Base-by-base conservation (phyloP, 2,888 invertebrate genomes). In the Limnephilus lunatus region DNA sequence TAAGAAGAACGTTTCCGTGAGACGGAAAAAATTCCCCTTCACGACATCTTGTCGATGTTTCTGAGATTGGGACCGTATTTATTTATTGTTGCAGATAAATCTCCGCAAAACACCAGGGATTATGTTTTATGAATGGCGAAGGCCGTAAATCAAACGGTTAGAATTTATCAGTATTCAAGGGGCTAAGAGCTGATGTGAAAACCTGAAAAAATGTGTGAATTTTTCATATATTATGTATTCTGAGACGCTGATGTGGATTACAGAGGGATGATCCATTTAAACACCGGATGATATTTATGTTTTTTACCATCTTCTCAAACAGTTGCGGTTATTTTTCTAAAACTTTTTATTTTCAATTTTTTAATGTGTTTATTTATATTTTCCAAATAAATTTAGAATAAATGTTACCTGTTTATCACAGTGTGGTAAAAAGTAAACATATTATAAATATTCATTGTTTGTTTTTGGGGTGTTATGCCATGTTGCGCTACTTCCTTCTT, bases 21-120 rank as follows among this genome's bases (percentile, higher is more conserved):
- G 35, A 25, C 35, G 30, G 44, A 44, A 86, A 86, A 86, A 35
- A 48, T n/a, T 30, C 68, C 68, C 25, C 9, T n/a, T 32, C 39
- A 19, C 25, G 86, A 86, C 86, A 86, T 39, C 35, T 86, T 86
- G 86, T 44, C 30, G 44, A 39, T 44, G 86, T 44, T 44, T 35
- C 30, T 25, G 86, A 86, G 86, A 44, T 86, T 44, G 48, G 86
- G 86, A 35, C 44, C 48, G 44, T 44, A 86, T 86, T 86, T 86
- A 86, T 86, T 86, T 86, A 44, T 86, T 86, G 44, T 86, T 44
- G 86, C 44, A 12, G n/a, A 86, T 44, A 86, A 86, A 86, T 86
- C 44, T 31, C 30, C 48, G 48, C 44, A 86, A 44, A 86, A 44
- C 86, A 44, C 83, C 30, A 86, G 44, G 86, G 39, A 85, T 85